phyloP scores from a whole-genome alignment of 2,113 vertebrate genomes.

The Corynorhinus townsendii region DNA sequence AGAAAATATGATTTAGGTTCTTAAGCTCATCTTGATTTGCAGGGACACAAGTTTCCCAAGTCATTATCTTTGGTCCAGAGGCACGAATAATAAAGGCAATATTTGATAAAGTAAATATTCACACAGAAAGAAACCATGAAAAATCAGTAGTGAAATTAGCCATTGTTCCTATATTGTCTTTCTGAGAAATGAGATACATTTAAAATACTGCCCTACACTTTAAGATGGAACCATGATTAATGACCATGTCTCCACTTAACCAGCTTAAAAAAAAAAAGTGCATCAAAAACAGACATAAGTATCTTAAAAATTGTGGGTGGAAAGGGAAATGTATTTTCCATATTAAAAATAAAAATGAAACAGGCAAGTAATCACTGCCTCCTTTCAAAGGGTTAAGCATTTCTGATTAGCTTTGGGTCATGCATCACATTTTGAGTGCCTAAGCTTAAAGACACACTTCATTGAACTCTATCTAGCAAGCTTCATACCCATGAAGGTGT shows the following conservation, averaged over 20 bases:
- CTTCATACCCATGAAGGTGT: conserved; percentile 82
- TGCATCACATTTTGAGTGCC: conserved; percentile 70
- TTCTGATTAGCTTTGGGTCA: conserved; percentile 77
- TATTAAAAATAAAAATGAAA: conserved; percentile 33
- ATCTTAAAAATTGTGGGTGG: conserved; percentile 54
- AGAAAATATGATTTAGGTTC: neutral
- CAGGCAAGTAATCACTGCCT: conserved; percentile 34
- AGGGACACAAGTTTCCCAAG: neutral
- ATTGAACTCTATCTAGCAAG: conserved; percentile 78
- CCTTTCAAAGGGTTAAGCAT: conserved; percentile 74
- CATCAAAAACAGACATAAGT: neutral
- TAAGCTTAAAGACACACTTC: conserved; percentile 79
- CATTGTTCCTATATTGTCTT: neutral
- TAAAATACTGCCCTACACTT: neutral
- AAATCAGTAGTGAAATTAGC: conserved; percentile 4
- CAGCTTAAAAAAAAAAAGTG: neutral
- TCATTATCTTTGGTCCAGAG: neutral
- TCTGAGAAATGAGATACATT: conserved; percentile 42
- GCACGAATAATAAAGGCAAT: neutral
- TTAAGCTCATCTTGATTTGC: neutral
- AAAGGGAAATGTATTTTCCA: conserved; percentile 18
- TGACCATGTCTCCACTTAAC: neutral
- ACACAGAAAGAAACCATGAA: neutral
- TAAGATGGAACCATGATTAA: conserved; percentile 15
- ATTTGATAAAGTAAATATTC: conserved; percentile 44